Evolutionary conservation across 2,888 invertebrate genomes (phyloP).

Genomic region (Creontiades dilutus): DNA sequence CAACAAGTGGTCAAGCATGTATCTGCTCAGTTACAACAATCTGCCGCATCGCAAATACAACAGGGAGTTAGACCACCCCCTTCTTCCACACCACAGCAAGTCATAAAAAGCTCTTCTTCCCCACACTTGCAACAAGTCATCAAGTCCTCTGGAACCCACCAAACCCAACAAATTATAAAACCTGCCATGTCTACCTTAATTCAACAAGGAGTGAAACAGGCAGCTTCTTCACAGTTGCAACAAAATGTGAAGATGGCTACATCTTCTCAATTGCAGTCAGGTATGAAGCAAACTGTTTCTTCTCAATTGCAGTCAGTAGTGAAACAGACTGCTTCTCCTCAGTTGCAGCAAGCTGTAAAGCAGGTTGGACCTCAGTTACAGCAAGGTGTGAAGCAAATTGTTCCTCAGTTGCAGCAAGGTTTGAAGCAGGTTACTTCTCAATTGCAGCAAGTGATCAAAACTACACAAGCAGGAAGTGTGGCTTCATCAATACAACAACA

Average conservation of each 20-base stretch:
- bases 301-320: neutral
- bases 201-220: slow-evolving; percentile 1
- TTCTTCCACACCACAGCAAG: slow-evolving; percentile 17
- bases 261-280: slow-evolving; percentile 21
- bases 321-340: slow-evolving; percentile 17
- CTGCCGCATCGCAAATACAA: slow-evolving; percentile 20
- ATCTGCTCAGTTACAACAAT: slow-evolving; percentile 14
- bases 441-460: neutral
- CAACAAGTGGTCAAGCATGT: slow-evolving; percentile 18
- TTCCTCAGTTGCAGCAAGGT: neutral
- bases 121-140: slow-evolving; percentile 23
- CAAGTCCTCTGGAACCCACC: slow-evolving; percentile 7
- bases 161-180: neutral
- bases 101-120: neutral
- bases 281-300: neutral
- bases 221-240: slow-evolving; percentile 23
- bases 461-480: neutral
- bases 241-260: neutral
- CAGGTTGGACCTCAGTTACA: neutral
- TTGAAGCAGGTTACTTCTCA: neutral
- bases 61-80: slow-evolving; percentile 21
- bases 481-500: neutral
- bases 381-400: neutral
- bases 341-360: slow-evolving; percentile 29
- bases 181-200: neutral